Evolutionary conservation across 2,113 vertebrate species (phyloP), one percentile per base, ranked within the genome.

Genomic region (Burhinus bistriatus): DNA sequence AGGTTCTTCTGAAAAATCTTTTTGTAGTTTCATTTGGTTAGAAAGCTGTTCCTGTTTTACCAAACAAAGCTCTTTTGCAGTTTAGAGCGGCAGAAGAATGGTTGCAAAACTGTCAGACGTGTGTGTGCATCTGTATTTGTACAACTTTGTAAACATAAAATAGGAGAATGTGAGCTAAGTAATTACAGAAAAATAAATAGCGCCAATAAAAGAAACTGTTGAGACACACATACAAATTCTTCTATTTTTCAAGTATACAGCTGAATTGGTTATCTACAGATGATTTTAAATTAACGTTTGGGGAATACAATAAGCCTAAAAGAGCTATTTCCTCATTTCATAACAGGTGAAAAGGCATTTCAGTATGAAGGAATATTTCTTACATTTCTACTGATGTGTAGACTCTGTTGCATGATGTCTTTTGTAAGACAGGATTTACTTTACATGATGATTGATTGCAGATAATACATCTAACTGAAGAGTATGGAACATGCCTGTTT

Each of bases 171-270:
- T 47, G 65, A 89, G 57, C 34, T 79, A 38, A 79, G 69, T 96
- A 91, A 95, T 91, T 95, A 61, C 52, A 87, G 73, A 78, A 62
- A 62, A 95, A 89, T 80, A 92, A 94, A 82, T 44, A 83, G 47
- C 17, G 5, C 29, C 47, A 87, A 83, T 94, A 91, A 96, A 96
- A 81, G 30, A 91, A 82, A 55, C 61, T 62, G 38, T 54, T 57
- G 62, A 79, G 36, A 8, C 13, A 42, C 27, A 29, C 36, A 32
- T 2, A 44, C 20, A 9, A 2, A 83, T 57, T 70, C 61, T 78
- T 89, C 22, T 79, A 0, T 72, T 89, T 91, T 93, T 93, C 44
- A 65, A 79, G 30, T 49, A 54, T 32, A 32, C 44, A 86, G 49
- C 62, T 83, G 42, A 89, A 76, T 40, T 90, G 64, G 30, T 82